phyloP scores from a whole-genome alignment of 1,140 invertebrate species.

The Yoshiicerus persimilis region DNA sequence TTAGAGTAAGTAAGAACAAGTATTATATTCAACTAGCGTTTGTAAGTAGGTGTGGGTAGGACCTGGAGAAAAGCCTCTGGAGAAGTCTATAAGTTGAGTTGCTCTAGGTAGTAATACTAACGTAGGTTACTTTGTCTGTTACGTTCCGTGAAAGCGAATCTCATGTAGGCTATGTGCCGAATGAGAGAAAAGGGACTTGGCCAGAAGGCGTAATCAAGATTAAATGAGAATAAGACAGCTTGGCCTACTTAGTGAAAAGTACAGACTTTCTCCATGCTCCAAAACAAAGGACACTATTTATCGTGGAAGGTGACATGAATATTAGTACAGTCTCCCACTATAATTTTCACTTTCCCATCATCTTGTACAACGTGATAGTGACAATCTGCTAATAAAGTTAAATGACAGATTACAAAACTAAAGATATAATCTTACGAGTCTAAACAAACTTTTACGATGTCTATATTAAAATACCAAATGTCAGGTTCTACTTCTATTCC shows the following conservation, averaged over 20 bases:
- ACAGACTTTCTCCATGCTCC: background rate
- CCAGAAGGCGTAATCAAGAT: background rate
- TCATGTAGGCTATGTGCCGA: background rate
- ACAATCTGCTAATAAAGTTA: background rate
- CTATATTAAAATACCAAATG: background rate
- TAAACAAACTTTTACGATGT: background rate
- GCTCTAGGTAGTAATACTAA: background rate
- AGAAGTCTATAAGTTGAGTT: background rate
- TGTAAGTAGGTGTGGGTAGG: too few species aligned
- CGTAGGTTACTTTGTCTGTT: background rate
- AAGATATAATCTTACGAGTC: background rate
- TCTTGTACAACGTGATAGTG: background rate
- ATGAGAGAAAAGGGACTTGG: background rate
- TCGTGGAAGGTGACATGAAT: background rate
- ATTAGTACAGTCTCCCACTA: background rate
- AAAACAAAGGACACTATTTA: background rate
- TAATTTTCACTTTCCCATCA: background rate
- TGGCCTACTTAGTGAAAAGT: background rate
- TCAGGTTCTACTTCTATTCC: background rate
- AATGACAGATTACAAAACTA: background rate
- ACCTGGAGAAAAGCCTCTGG: background rate
- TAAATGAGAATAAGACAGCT: background rate
- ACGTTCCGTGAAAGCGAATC: background rate
- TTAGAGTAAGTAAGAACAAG: background rate
- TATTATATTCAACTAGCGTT: too few species aligned